A percentile compares a stretch with the other conserved stretches of the same genome.
These are phyloP conservation scores for rabbit (Oryctolagus cuniculus) DNA, from an alignment of 2,113 vertebrate species.

Conservation along the genomic window mOryCun1.1 NC_091441.1:21522001-21522500, in stretches of 20 bases:
- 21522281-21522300: accelerated
- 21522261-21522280: not conserved
- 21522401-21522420: not conserved
- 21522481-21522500: not conserved
- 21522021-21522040: not conserved
- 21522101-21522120: not conserved
- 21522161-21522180: not conserved
- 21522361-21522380: not conserved
- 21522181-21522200: not conserved
- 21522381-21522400: not conserved
- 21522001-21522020: not conserved
- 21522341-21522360: too few relatives aligned
- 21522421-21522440: not conserved
- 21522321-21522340: too few relatives aligned
- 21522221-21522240: not conserved
- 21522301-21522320: not conserved
- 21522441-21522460: not conserved
- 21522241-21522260: not conserved
- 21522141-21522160: not conserved
- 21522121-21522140: not conserved
- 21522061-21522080: not conserved
- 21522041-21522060: not conserved
- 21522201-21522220: not conserved
- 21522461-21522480: not conserved
- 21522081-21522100: not conserved